phyloP scores from a whole-genome alignment of 2,797 vertebrate species.

The Decapterus maruadsi region DNA sequence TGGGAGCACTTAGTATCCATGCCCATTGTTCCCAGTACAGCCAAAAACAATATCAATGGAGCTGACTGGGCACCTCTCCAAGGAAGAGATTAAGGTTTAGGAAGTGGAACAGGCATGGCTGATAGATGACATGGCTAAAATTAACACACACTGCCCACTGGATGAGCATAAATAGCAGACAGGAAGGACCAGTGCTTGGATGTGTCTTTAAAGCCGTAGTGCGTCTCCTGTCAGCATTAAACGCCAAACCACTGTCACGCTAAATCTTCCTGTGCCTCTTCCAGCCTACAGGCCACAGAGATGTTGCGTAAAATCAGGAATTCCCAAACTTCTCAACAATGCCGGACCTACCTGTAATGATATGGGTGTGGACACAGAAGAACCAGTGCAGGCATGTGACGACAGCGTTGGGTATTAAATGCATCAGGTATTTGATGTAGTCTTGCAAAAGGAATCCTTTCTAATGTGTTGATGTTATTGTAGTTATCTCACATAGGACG shows the following conservation, averaged over 20 bases:
- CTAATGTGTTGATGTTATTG: constrained; percentile 4
- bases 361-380: neutral
- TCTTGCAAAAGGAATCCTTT: neutral
- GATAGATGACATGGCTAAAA: constrained; percentile 85
- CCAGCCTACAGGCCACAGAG: neutral
- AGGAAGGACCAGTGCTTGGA: constrained; percentile 65
- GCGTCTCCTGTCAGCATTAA: constrained; percentile 34
- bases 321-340: neutral
- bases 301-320: neutral
- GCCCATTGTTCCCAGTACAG: constrained; percentile 50
- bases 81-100: constrained; percentile 79
- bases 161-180: constrained; percentile 81
- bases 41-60: constrained; percentile 59
- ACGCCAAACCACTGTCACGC: constrained; percentile 25
- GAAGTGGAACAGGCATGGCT: constrained; percentile 81
- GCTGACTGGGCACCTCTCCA: constrained; percentile 70
- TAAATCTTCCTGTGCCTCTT: neutral
- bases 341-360: neutral
- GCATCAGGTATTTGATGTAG: neutral
- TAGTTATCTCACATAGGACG: constrained; percentile 11
- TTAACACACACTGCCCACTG: constrained; percentile 78
- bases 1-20: constrained; percentile 30
- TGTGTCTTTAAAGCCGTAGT: constrained; percentile 46
- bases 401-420: neutral
- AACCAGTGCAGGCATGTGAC: neutral